Conservation (phyloP, 2,113 vertebrate genomes). For the Archocentrus centrarchus region DNA sequence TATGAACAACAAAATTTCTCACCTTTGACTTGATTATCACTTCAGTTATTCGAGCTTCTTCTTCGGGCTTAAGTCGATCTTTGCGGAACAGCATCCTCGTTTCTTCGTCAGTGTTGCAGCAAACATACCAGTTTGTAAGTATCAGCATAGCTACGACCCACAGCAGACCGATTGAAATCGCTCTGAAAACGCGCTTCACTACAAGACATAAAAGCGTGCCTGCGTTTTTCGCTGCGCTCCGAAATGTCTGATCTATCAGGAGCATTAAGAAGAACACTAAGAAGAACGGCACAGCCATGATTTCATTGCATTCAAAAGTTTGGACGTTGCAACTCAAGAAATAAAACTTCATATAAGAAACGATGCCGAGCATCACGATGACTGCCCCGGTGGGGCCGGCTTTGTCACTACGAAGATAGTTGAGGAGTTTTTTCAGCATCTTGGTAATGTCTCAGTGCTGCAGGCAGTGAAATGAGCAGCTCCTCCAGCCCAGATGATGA, state of each 20-base stretch:
- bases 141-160: fast-evolving
- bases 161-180: not conserved
- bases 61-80: fast-evolving
- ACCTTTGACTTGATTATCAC: fast-evolving
- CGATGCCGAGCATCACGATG: fast-evolving
- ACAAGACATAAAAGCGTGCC: fast-evolving
- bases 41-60: fast-evolving
- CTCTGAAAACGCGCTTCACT: not conserved
- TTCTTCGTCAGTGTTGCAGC: fast-evolving
- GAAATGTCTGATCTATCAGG: not conserved
- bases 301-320: not conserved
- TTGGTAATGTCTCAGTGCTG: not conserved
- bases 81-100: fast-evolving
- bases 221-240: fast-evolving
- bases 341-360: not conserved
- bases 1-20: not conserved
- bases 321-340: not conserved
- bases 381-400: fast-evolving
- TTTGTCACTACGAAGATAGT: fast-evolving
- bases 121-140: not conserved
- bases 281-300: no score
- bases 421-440: not conserved
- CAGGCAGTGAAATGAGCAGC: no score
- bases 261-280: no score
- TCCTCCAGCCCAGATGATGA: no score